Percentiles rank a stretch among this genome's conserved stretches.
phyloP scores from a whole-genome alignment of 30 jellyfish, hydroid and myxozoan genomes.

The Mastigias papua region DNA sequence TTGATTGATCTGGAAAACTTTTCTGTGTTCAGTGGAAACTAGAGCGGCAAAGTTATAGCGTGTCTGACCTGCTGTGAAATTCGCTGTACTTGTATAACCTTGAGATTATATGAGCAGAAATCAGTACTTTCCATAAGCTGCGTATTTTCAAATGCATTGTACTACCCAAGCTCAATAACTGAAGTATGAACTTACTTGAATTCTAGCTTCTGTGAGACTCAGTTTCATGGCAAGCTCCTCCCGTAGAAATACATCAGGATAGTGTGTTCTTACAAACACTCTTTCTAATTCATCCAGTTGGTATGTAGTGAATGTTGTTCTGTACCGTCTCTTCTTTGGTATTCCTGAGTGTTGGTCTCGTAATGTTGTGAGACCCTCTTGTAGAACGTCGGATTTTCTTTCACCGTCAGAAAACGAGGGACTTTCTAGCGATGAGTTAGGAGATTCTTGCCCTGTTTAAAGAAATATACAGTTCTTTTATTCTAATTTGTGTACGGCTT shows the following conservation, averaged over 20 bases:
- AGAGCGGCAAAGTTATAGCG: too few relatives aligned
- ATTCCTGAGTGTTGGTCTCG: conserved; percentile 66
- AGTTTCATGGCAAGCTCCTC: conserved; percentile 95
- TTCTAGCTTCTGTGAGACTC: conserved; percentile 93
- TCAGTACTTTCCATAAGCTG: too few relatives aligned
- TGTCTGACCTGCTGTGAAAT: too few relatives aligned
- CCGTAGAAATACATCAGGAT: conserved; percentile 95
- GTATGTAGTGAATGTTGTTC: conserved; percentile 95
- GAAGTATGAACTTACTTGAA: conserved; percentile 82
- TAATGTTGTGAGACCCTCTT: conserved; percentile 7
- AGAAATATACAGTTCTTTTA: background rate
- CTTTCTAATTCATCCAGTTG: conserved; percentile 97
- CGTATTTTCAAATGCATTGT: too few relatives aligned
- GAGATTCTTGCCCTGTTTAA: conserved; percentile 51
- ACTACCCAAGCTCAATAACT: too few relatives aligned
- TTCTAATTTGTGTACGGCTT: background rate
- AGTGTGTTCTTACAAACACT: conserved; percentile 91
- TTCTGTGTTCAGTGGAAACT: too few relatives aligned
- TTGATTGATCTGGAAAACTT: too few relatives aligned
- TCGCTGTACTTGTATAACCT: too few relatives aligned
- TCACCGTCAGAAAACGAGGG: conserved; percentile 80
- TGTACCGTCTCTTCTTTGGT: conserved; percentile 90
- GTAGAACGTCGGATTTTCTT: conserved; percentile 41
- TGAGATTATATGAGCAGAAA: too few relatives aligned
- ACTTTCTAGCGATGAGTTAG: conserved; percentile 62